A percentile compares a stretch with the other conserved stretches of the same genome.
phyloP scores from a whole-genome alignment of 2,797 vertebrate species.

The Todus mexicanus region DNA sequence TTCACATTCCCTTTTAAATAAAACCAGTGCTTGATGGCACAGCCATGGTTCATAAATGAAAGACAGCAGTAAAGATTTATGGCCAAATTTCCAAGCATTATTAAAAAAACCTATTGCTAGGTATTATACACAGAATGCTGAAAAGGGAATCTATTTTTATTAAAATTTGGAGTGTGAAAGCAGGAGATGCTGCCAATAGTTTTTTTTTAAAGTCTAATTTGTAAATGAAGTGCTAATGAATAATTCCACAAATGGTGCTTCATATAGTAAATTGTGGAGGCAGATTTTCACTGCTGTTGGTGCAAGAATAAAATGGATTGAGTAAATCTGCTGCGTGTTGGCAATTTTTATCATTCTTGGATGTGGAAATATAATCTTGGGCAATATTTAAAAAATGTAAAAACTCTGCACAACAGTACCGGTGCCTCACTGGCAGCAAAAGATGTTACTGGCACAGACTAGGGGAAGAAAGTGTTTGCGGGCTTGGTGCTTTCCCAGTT shows the following conservation, averaged over 20 bases:
- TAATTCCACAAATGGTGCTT: constrained; percentile 60
- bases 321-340: constrained; percentile 29
- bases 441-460: neutral
- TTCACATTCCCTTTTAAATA: neutral
- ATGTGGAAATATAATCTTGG: constrained; percentile 23
- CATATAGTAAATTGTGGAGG: constrained; percentile 32
- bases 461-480: neutral
- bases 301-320: constrained; percentile 60
- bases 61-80: neutral
- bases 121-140: neutral
- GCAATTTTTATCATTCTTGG: constrained; percentile 24
- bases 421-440: neutral
- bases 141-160: constrained; percentile 30
- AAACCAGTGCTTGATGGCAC: neutral
- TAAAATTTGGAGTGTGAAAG: constrained; percentile 25
- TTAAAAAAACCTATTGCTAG: neutral
- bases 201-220: constrained; percentile 54
- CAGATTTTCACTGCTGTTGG: constrained; percentile 51
- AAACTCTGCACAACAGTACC: neutral
- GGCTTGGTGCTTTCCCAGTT: neutral
- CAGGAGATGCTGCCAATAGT: constrained; percentile 36
- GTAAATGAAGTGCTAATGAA: constrained; percentile 62
- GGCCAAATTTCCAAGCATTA: neutral
- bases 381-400: constrained; percentile 39
- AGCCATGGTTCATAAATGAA: neutral